phyloP scores from a whole-genome alignment of 2,888 invertebrate genomes.

The Trichopoda pennipes region DNA sequence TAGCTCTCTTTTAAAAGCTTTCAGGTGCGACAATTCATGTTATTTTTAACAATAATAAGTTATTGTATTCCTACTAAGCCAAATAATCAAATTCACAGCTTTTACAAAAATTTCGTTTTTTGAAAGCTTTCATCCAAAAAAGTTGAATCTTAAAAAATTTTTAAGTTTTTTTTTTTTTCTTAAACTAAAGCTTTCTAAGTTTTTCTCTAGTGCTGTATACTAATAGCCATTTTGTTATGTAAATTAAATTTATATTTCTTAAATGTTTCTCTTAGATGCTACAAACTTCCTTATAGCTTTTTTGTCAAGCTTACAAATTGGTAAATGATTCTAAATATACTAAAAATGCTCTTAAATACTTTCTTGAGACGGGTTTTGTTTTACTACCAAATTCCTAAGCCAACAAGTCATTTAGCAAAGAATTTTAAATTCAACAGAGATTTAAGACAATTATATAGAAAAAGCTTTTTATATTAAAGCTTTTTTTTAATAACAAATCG shows the following conservation, averaged over 20 bases:
- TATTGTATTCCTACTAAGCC: conserved; percentile 29
- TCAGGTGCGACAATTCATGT: conserved; percentile 58
- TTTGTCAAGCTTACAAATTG: conserved; percentile 62
- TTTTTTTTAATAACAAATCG: neutral
- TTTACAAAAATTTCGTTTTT: too few species aligned
- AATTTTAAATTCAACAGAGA: too few species aligned
- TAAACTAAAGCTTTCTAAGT: neutral
- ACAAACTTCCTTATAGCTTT: conserved; percentile 61
- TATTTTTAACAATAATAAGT: conserved; percentile 5
- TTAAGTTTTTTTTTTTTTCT: neutral
- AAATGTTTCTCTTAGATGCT: conserved; percentile 13
- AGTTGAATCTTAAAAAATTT: too few species aligned
- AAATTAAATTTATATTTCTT: neutral
- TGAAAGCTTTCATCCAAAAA: too few species aligned
- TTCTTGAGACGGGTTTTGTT: too few species aligned
- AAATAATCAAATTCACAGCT: neutral
- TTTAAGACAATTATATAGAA: neutral
- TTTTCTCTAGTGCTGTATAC: neutral
- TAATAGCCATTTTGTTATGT: neutral
- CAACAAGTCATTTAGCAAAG: conserved; percentile 1
- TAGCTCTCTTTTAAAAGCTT: conserved; percentile 53
- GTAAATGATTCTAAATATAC: conserved; percentile 7
- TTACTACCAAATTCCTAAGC: neutral
- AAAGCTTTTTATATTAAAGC: neutral
- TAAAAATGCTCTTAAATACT: neutral